phyloP scores from a whole-genome alignment of 2,113 vertebrate species.

The Parus major region DNA sequence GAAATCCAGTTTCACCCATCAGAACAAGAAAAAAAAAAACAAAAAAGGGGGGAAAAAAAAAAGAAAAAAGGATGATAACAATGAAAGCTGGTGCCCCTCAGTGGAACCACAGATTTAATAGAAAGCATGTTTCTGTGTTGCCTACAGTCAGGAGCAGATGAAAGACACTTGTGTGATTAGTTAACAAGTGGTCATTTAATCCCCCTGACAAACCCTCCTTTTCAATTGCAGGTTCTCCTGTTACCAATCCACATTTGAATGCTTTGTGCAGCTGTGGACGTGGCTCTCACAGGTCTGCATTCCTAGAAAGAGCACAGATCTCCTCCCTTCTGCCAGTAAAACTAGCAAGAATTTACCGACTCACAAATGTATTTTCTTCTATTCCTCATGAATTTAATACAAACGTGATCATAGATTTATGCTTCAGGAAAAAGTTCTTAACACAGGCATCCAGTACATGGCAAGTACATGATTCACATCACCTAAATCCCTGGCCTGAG shows the following conservation, averaged over 20 bases:
- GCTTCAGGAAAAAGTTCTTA: neutral
- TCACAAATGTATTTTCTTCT: neutral
- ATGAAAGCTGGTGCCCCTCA: slow-evolving; percentile 9
- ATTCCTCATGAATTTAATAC: neutral
- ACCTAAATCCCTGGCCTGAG: neutral
- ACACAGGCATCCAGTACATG: neutral
- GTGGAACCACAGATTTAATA: slow-evolving; percentile 60
- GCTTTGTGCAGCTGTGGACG: neutral
- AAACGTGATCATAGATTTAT: neutral
- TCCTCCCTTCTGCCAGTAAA: neutral
- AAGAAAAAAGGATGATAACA: neutral
- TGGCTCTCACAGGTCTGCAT: neutral
- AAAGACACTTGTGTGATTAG: slow-evolving; percentile 66
- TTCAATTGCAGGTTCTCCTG: neutral
- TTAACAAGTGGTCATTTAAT: slow-evolving; percentile 65
- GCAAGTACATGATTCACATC: neutral
- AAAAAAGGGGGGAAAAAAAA: neutral
- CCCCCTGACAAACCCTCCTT: slow-evolving; percentile 18
- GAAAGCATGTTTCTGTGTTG: slow-evolving; percentile 57
- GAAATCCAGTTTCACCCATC: slow-evolving; percentile 57
- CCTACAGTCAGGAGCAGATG: slow-evolving; percentile 61
- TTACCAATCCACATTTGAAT: neutral
- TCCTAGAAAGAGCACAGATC: neutral
- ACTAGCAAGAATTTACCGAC: neutral
- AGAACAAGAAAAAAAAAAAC: neutral